phyloP scores from a whole-genome alignment of 2,888 invertebrate genomes.

The Zaprionus bogoriensis region DNA sequence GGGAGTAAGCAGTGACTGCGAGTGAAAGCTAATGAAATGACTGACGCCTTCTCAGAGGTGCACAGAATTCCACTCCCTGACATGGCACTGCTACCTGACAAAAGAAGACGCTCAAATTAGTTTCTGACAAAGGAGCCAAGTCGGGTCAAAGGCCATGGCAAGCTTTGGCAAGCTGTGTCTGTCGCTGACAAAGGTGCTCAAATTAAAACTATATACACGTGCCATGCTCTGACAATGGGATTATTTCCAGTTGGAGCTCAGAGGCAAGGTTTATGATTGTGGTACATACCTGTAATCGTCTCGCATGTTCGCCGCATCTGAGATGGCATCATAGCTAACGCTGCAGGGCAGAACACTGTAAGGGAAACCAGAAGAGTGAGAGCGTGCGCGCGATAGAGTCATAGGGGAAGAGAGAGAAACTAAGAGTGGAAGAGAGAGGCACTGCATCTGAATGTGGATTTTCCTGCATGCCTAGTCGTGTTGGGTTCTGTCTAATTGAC shows the following conservation, averaged over 20 bases:
- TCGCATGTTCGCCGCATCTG: conserved; percentile 68
- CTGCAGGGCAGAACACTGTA: conserved; percentile 86
- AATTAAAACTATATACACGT: conserved; percentile 24
- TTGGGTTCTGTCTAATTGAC: conserved; percentile 9
- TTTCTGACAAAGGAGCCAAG: conserved; percentile 45
- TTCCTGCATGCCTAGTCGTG: conserved; percentile 25
- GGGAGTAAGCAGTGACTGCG: not conserved
- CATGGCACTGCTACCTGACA: not conserved
- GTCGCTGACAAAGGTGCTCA: conserved; percentile 37
- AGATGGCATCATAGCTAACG: conserved; percentile 84
- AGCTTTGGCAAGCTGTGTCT: conserved; percentile 12
- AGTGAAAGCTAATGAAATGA: conserved; percentile 63
- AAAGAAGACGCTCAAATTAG: conserved; percentile 49
- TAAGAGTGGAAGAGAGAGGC: conserved; percentile 2
- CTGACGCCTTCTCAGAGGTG: conserved; percentile 33
- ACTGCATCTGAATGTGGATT: conserved; percentile 21
- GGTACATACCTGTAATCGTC: conserved; percentile 81
- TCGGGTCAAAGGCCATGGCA: conserved; percentile 25
- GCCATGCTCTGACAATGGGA: conserved; percentile 6
- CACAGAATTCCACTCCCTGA: not conserved
- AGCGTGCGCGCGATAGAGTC: too few species aligned
- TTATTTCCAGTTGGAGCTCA: not conserved
- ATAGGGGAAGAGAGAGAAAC: not conserved
- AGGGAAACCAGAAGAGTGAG: too few species aligned
- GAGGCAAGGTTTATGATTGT: too few species aligned